Base-by-base conservation (phyloP, 2,888 invertebrate genomes). In the Drosophila anomalata region DNA sequence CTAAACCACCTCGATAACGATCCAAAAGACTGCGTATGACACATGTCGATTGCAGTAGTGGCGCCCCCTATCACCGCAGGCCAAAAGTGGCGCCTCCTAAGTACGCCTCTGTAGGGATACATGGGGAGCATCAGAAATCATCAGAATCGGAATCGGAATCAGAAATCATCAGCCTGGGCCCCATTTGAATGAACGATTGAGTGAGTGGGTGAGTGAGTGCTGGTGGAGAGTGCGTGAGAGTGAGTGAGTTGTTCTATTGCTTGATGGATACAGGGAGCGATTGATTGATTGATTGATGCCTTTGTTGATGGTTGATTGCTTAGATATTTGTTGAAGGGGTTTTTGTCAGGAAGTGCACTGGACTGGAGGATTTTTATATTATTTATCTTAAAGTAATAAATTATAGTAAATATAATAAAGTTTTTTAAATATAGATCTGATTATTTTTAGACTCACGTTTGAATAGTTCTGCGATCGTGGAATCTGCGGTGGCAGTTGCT, bases 401-500 rank as follows among this genome's bases (percentile, higher is more conserved):
- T 17, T 17, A 17, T 17, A 17, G 17, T 17, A 17, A 17, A 17
- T 17, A 17, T 1, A 17, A 17, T 29, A 29, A 29, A 29, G 9
- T 29, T 29, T 14, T 44, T 31, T 39, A 11, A 31, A 12, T 56
- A 66, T 41, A 39, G 14, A 53, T 29, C n/a, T 20, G 17, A 57
- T 46, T 57, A 46, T 29, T 39, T 36, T 11, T 17, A 14, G 24
- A 92, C 93, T 92, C 92, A 92, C 92, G 90, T 92, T 91, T 88
- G 88, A 91, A 91, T 92, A 91, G 89, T 91, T 90, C 82, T 80
- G 81, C 62, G 80, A 76, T 56, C 84, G 84, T 48, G 84, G 75
- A 57, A 76, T 74, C 20, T 71, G 76, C 17, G 78, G 82, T 29
- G 82, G 74, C 59, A 85, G 73, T 56, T 87, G 87, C 48, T 86